Percentiles rank a stretch among this genome's conserved stretches.
Conservation (phyloP, 2,113 vertebrate species). For the Triplophysa tibetana region DNA sequence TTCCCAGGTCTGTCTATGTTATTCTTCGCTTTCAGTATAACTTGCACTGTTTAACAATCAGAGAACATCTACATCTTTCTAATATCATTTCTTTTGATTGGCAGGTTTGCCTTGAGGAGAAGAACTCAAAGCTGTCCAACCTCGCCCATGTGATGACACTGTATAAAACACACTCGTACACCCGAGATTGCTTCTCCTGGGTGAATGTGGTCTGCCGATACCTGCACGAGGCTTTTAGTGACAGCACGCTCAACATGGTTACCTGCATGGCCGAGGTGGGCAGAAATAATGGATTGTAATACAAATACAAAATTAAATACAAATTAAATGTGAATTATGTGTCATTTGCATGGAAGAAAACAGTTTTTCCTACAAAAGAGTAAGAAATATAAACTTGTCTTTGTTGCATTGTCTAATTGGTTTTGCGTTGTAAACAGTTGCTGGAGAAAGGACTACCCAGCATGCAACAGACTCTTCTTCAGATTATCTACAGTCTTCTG, state of each 20-base stretch:
- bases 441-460: slow-evolving; percentile 94
- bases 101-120: slow-evolving; percentile 94
- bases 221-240: slow-evolving; percentile 93
- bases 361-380: background rate
- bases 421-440: slow-evolving; percentile 71
- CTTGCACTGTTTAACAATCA: background rate
- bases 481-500: slow-evolving; percentile 95
- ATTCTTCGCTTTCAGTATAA: background rate
- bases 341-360: background rate
- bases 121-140: slow-evolving; percentile 93
- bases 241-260: slow-evolving; percentile 93
- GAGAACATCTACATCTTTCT: background rate
- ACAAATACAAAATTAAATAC: too few relatives aligned
- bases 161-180: slow-evolving; percentile 96
- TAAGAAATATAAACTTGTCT: background rate
- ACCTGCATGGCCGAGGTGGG: slow-evolving; percentile 94
- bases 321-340: too few relatives aligned
- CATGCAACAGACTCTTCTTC: slow-evolving; percentile 96
- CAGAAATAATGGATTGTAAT: background rate
- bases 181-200: slow-evolving; percentile 93
- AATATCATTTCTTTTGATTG: background rate
- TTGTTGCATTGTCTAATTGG: background rate
- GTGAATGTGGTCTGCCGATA: slow-evolving; percentile 97
- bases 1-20: slow-evolving; percentile 83
- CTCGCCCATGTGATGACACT: slow-evolving; percentile 97